These are phyloP conservation scores for Danio choprae DNA, from an alignment of 2,797 vertebrate genomes.

Conservation along the genomic window DNA sequence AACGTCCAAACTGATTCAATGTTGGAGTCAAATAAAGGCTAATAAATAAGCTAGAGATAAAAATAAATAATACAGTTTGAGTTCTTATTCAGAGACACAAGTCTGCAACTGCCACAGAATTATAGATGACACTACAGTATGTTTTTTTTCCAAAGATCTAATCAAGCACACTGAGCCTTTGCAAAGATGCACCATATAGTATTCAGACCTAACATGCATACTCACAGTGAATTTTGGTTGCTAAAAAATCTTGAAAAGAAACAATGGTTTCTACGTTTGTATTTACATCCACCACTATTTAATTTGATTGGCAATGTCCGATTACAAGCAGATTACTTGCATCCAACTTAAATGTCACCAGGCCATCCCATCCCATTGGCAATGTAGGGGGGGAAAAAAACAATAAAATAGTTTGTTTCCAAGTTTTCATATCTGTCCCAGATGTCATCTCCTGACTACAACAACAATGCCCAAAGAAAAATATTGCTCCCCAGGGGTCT, in stretches of 20 bases:
- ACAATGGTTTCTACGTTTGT: not conserved
- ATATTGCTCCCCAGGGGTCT: too few species aligned
- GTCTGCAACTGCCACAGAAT: constrained; percentile 1
- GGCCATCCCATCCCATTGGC: too few species aligned
- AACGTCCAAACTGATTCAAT: not conserved
- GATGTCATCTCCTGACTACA: too few species aligned
- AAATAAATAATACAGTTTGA: not conserved
- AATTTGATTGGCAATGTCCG: too few species aligned
- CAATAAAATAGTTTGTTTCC: too few species aligned
- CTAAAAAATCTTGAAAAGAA: not conserved
- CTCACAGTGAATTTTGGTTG: not conserved
- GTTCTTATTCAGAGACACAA: not conserved
- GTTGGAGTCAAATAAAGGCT: constrained; percentile 1
- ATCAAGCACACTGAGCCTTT: not conserved
- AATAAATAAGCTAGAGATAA: constrained; percentile 7
- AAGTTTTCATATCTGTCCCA: too few species aligned
- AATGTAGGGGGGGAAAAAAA: too few species aligned
- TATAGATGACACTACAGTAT: constrained; percentile 1
- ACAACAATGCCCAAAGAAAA: too few species aligned
- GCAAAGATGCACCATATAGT: not conserved
- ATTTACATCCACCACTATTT: not conserved
- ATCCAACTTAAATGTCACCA: too few species aligned
- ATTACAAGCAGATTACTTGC: too few species aligned
- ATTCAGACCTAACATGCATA: not conserved
- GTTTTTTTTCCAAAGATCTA: too few species aligned